Percentiles rank a stretch among this genome's conserved stretches.
Conservation (phyloP, 2,113 vertebrate species). For the Xyliphius kryptos region DNA sequence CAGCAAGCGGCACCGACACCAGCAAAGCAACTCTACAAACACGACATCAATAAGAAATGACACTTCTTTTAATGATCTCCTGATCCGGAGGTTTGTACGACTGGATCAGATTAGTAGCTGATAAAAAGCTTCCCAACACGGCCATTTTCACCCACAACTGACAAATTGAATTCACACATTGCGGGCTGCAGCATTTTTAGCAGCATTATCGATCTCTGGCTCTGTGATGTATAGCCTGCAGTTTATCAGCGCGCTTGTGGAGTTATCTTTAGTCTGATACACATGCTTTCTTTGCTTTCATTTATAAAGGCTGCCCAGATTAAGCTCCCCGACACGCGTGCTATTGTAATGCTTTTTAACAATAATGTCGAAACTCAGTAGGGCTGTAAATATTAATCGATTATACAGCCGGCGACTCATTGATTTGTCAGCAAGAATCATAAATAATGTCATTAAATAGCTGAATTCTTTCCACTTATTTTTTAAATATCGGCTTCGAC, state of each 20-base stretch:
- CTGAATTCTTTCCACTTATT: too few species aligned
- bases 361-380: too few species aligned
- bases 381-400: too few species aligned
- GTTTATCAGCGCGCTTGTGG: constrained; percentile 10
- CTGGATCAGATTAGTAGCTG: not conserved
- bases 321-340: too few species aligned
- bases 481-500: too few species aligned
- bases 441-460: too few species aligned
- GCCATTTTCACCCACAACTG: constrained; percentile 3
- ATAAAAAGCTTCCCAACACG: not conserved
- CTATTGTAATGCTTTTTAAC: too few species aligned
- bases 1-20: not conserved
- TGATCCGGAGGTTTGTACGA: not conserved
- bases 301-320: too few species aligned
- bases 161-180: constrained; percentile 14
- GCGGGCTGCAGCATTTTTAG: constrained; percentile 18
- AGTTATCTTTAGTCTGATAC: constrained; percentile 11
- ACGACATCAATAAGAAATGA: not conserved
- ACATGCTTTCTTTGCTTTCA: constrained; percentile 15
- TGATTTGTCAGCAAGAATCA: too few species aligned
- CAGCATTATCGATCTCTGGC: constrained; percentile 6
- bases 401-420: too few species aligned
- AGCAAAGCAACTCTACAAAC: not conserved
- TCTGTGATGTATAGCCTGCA: constrained; percentile 25
- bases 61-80: not conserved